These are phyloP conservation scores for Mustelus asterias DNA, from an alignment of 2,113 vertebrate species.

Conservation along the genomic window DNA sequence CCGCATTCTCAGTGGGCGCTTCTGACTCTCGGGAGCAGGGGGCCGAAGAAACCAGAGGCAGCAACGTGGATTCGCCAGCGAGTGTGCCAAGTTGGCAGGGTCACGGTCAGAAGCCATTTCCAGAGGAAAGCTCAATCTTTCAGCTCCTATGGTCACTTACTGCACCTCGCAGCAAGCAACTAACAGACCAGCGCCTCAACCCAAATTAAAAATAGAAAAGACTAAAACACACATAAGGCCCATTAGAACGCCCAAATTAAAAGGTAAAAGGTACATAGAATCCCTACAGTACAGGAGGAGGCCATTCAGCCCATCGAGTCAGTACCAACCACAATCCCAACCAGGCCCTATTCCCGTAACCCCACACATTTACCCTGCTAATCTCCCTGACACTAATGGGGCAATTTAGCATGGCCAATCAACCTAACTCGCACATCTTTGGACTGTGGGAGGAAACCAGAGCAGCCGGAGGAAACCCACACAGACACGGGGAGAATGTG, in stretches of 20 bases:
- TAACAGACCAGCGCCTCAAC: not conserved
- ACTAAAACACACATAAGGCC: not conserved
- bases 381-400: no score
- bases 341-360: no score
- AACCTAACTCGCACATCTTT: no score
- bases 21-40: not conserved
- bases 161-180: not conserved
- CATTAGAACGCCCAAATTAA: not conserved
- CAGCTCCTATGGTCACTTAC: not conserved
- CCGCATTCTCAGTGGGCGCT: not conserved
- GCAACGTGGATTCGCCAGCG: not conserved
- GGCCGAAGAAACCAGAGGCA: not conserved
- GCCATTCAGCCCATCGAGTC: no score
- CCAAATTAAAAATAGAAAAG: not conserved
- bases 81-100: not conserved
- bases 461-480: no score
- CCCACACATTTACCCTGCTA: no score
- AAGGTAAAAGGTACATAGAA: not conserved
- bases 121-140: not conserved
- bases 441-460: no score
- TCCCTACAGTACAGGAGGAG: no score
- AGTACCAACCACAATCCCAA: no score
- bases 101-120: not conserved
- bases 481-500: no score
- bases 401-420: no score